phyloP scores from a whole-genome alignment of 37 sponge, comb jelly and placozoan genomes.

The Chondrosia reniformis region DNA sequence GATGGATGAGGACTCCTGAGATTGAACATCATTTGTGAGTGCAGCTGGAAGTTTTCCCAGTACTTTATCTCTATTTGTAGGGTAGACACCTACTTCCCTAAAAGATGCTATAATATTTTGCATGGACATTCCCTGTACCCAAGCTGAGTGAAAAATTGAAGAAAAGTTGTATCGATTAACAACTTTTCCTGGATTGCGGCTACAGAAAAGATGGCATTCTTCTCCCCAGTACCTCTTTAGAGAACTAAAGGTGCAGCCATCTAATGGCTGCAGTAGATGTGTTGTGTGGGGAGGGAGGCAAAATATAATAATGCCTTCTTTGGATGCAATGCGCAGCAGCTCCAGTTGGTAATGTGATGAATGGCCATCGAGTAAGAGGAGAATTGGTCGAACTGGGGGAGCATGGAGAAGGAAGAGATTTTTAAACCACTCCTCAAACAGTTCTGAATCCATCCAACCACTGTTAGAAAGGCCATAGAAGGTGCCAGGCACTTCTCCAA shows the following conservation, averaged over 20 bases:
- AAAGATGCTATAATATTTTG: not conserved
- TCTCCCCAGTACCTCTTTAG: constrained; percentile 23
- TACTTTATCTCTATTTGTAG: not conserved
- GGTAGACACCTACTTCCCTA: not conserved
- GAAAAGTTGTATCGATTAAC: constrained; percentile 19
- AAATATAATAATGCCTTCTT: not conserved
- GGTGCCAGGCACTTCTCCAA: constrained; percentile 23
- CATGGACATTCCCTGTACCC: constrained; percentile 2
- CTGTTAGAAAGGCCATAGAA: constrained; percentile 7
- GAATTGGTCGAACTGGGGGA: constrained; percentile 21
- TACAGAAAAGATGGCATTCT: constrained; percentile 23
- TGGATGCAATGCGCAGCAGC: constrained; percentile 7
- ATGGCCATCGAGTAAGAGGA: constrained; percentile 34
- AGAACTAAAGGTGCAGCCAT: constrained; percentile 25
- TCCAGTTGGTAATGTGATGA: constrained; percentile 18
- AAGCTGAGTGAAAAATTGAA: not conserved
- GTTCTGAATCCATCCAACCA: constrained; percentile 32
- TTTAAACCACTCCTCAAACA: constrained; percentile 29
- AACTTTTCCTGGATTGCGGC: constrained; percentile 2
- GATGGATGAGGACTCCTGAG: too few species aligned
- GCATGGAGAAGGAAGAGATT: constrained; percentile 30
- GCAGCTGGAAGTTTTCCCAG: not conserved
- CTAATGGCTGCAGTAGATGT: constrained; percentile 32
- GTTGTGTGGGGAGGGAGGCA: constrained; percentile 34
- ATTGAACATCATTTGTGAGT: too few species aligned